Evolutionary conservation across 2,888 invertebrate species (phyloP).

Genomic region (Trichopria drosophilae): DNA sequence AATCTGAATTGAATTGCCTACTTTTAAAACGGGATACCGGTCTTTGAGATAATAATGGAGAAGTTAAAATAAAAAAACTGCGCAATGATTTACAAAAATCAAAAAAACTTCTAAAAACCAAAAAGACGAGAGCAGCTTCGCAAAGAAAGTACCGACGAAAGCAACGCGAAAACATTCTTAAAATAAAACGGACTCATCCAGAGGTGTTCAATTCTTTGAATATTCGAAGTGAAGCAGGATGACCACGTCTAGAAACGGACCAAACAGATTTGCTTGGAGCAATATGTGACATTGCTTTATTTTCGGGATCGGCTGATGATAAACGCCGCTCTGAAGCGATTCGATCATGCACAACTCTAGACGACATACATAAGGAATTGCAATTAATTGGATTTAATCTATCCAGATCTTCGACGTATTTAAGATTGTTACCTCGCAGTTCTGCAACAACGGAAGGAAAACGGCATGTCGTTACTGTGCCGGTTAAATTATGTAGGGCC

Average conservation of each 20-base stretch:
- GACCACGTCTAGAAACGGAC: constrained; percentile 39
- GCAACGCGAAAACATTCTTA: background rate
- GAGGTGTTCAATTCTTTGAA: background rate
- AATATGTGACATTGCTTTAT: constrained; percentile 44
- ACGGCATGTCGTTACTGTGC: constrained; percentile 42
- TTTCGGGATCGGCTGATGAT: constrained; percentile 38
- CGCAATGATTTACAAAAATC: background rate
- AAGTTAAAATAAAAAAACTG: no score
- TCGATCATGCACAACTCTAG: constrained; percentile 33
- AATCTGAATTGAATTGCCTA: constrained; percentile 1
- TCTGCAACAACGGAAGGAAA: constrained; percentile 38
- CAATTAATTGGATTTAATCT: constrained; percentile 31
- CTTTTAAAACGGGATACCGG: constrained; percentile 2
- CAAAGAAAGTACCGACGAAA: constrained; percentile 1
- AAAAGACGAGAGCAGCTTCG: background rate
- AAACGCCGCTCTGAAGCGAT: constrained; percentile 36
- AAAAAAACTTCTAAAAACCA: constrained; percentile 2
- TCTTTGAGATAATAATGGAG: no score
- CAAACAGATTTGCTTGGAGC: constrained; percentile 43
- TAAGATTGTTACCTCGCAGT: constrained; percentile 37
- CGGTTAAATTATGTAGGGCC: constrained; percentile 38
- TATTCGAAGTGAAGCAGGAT: constrained; percentile 24
- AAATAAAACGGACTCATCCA: background rate
- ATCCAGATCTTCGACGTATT: constrained; percentile 37
- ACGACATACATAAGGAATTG: constrained; percentile 28